Evolutionary conservation across 30 jellyfish, hydroid and myxozoan species (phyloP).

Genomic region (Hydractinia symbiolongicarpus): DNA sequence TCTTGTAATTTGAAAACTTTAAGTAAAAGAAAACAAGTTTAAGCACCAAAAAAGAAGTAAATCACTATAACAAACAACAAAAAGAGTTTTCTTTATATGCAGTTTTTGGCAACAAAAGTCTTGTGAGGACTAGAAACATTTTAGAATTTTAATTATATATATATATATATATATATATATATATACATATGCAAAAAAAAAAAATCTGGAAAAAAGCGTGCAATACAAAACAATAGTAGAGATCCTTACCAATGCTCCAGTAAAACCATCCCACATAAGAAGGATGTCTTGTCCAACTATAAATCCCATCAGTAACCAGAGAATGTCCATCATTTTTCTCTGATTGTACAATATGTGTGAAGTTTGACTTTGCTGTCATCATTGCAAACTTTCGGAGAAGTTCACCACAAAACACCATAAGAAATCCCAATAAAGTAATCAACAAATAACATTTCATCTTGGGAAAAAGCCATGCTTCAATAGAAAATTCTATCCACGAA

Average conservation of each 20-base stretch:
- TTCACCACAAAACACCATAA: constrained; percentile 62
- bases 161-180: no score
- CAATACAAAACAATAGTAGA: no score
- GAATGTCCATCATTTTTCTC: constrained; percentile 47
- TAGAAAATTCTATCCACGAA: constrained; percentile 45
- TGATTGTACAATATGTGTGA: constrained; percentile 74
- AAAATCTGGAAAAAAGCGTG: no score
- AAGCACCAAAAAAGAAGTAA: no score
- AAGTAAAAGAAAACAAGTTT: no score
- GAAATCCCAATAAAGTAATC: constrained; percentile 38
- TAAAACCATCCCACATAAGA: constrained; percentile 93
- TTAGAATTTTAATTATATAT: no score
- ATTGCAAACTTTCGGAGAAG: constrained; percentile 63
- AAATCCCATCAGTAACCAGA: constrained; percentile 75
- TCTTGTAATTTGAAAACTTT: no score
- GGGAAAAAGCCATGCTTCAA: constrained; percentile 55
- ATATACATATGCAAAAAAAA: no score
- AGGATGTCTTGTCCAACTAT: constrained; percentile 80
- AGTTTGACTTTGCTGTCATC: constrained; percentile 76
- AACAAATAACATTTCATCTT: constrained; percentile 20
- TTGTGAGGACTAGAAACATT: no score
- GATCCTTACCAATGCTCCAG: constrained; percentile 82
- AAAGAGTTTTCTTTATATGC: no score
- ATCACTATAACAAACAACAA: no score
- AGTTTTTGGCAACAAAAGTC: no score